These are phyloP conservation scores for Scolopax bukidnonensis DNA, from an alignment of 2,797 vertebrate genomes.

Conservation along the genomic window DNA sequence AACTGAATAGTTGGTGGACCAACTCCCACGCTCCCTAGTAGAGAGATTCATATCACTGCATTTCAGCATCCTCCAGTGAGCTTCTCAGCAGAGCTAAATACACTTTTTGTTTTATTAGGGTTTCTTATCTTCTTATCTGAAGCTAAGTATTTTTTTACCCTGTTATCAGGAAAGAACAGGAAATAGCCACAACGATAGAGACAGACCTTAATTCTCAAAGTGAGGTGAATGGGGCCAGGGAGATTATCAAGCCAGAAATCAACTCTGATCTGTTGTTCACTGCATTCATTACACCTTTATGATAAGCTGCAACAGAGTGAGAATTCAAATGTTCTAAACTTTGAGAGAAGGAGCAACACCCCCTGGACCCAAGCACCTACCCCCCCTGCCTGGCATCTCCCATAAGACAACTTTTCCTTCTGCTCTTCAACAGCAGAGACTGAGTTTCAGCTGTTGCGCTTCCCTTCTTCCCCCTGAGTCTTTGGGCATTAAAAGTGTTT, in stretches of 20 bases:
- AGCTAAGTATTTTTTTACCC: slow-evolving; percentile 38
- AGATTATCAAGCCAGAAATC: background rate
- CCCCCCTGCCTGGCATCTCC: background rate
- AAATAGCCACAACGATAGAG: background rate
- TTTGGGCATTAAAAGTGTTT: background rate
- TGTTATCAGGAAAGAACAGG: slow-evolving; percentile 36
- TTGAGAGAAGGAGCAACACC: background rate
- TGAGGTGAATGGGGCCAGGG: background rate
- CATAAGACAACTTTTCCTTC: background rate
- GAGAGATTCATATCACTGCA: slow-evolving; percentile 1
- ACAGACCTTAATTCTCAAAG: background rate
- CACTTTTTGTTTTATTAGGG: slow-evolving; percentile 43
- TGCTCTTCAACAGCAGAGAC: background rate
- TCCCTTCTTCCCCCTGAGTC: background rate
- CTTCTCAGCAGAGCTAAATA: slow-evolving; percentile 9
- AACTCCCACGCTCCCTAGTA: background rate
- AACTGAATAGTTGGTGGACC: background rate
- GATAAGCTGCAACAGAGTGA: background rate
- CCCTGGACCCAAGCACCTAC: background rate
- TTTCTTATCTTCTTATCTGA: slow-evolving; percentile 43
- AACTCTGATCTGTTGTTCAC: background rate
- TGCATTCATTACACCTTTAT: background rate
- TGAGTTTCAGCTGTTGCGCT: background rate
- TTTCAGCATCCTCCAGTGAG: slow-evolving; percentile 16
- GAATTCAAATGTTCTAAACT: background rate